These are phyloP conservation scores for Cantharis lateralis DNA, from an alignment of 2,888 invertebrate genomes.

Conservation along the genomic window DNA sequence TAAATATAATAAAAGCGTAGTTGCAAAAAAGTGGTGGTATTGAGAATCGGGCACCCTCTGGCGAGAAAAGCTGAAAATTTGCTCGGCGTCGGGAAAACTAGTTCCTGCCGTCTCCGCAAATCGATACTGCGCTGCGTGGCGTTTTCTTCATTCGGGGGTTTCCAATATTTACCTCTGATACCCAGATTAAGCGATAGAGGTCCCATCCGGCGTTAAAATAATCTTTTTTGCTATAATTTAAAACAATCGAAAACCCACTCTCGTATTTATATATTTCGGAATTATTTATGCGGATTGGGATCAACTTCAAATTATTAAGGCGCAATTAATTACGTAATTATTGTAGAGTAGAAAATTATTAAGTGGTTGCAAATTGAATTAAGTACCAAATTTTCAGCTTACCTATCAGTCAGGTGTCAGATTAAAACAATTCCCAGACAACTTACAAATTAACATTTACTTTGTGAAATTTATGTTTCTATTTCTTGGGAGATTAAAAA, in stretches of 20 bases:
- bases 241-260: background rate
- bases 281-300: background rate
- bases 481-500: background rate
- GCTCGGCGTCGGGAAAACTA: constrained; percentile 14
- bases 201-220: background rate
- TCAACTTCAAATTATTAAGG: background rate
- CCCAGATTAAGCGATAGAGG: constrained; percentile 7
- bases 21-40: background rate
- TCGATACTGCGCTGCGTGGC: constrained; percentile 19
- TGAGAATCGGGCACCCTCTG: constrained; percentile 16
- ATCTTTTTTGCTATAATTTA: background rate
- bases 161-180: constrained; percentile 8
- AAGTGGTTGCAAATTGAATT: background rate
- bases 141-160: constrained; percentile 4
- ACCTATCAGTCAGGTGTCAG: background rate
- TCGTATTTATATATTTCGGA: background rate
- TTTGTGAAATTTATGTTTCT: background rate
- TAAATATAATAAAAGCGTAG: background rate
- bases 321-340: background rate
- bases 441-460: background rate
- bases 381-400: background rate
- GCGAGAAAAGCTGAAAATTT: constrained; percentile 22
- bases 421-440: background rate
- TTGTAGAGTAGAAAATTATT: background rate
- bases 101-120: constrained; percentile 27